Evolutionary conservation across 2,888 invertebrate genomes (phyloP).

Genomic region (Pristionchus mayeri): DNA sequence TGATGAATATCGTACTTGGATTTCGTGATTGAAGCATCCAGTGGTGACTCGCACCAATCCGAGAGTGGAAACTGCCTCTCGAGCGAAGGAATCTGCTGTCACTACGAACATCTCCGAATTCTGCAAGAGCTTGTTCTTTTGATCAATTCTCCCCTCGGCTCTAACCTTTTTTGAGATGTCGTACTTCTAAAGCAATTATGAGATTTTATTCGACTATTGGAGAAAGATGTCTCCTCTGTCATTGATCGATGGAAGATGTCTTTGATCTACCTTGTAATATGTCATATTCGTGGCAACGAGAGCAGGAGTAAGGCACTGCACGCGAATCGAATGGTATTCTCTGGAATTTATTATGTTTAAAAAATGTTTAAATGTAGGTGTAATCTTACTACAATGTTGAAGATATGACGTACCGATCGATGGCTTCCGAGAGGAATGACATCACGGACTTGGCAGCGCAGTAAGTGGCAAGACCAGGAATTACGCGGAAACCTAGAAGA

Average conservation of each 20-base stretch:
- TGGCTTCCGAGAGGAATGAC: slow-evolving; percentile 71
- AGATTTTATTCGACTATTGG: no score
- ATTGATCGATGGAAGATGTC: no score
- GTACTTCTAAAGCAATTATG: no score
- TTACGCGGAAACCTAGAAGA: slow-evolving; percentile 66
- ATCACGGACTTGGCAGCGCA: slow-evolving; percentile 73
- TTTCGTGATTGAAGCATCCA: slow-evolving; percentile 75
- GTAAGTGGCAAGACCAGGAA: slow-evolving; percentile 74
- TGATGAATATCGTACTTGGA: slow-evolving; percentile 59
- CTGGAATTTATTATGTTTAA: no score
- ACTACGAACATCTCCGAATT: slow-evolving; percentile 72
- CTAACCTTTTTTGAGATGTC: no score
- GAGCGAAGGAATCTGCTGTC: slow-evolving; percentile 70
- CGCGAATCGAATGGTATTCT: slow-evolving; percentile 71
- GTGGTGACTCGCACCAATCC: slow-evolving; percentile 69
- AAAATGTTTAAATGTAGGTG: no score
- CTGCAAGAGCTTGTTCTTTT: slow-evolving; percentile 53
- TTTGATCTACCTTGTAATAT: slow-evolving; percentile 73
- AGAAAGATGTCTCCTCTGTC: no score
- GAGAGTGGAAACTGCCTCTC: slow-evolving; percentile 69
- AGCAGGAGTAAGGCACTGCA: slow-evolving; percentile 74
- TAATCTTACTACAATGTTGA: no score
- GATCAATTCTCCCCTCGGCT: no score
- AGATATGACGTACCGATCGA: slow-evolving; percentile 62
- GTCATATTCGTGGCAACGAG: slow-evolving; percentile 75